These are phyloP conservation scores for Xyliphius kryptos DNA, from an alignment of 2,113 vertebrate species.

Conservation along the genomic window DNA sequence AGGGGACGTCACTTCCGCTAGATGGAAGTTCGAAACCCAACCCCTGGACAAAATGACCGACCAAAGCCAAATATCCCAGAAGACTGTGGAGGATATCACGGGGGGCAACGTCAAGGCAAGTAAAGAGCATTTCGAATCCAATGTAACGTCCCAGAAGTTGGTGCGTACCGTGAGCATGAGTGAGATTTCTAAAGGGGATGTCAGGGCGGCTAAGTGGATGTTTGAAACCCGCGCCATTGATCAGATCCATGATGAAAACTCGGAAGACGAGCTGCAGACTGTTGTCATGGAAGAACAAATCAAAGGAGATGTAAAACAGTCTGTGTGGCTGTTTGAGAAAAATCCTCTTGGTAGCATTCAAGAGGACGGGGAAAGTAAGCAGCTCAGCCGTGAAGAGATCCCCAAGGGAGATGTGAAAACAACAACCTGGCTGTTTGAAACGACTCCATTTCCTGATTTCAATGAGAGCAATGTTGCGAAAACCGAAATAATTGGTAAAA, in stretches of 20 bases:
- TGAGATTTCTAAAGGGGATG: slow-evolving; percentile 82
- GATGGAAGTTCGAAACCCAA: slow-evolving; percentile 86
- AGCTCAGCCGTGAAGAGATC: slow-evolving; percentile 65
- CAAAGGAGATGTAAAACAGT: slow-evolving; percentile 79
- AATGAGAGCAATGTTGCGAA: slow-evolving; percentile 70
- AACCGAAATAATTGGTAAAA: slow-evolving; percentile 80
- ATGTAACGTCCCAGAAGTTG: slow-evolving; percentile 53
- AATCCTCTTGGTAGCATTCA: slow-evolving; percentile 77
- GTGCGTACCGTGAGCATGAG: slow-evolving; percentile 78
- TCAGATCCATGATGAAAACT: slow-evolving; percentile 74
- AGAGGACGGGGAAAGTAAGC: slow-evolving; percentile 59
- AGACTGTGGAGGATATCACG: slow-evolving; percentile 70
- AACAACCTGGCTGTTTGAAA: slow-evolving; percentile 88
- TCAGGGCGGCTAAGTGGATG: slow-evolving; percentile 81
- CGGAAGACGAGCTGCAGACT: slow-evolving; percentile 70
- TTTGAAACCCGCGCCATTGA: slow-evolving; percentile 85
- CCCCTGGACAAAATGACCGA: slow-evolving; percentile 77
- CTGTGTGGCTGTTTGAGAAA: slow-evolving; percentile 89
- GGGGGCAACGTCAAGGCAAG: slow-evolving; percentile 76
- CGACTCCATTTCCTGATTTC: slow-evolving; percentile 79
- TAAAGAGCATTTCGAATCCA: slow-evolving; percentile 75
- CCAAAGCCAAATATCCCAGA: slow-evolving; percentile 57
- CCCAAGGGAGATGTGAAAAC: slow-evolving; percentile 80
- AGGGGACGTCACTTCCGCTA: slow-evolving; percentile 78
- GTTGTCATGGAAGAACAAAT: slow-evolving; percentile 74